Percentiles rank a stretch among this genome's conserved stretches.
Evolutionary conservation across 2,797 vertebrate species (phyloP).

Genomic region (Varecia variegata): DNA sequence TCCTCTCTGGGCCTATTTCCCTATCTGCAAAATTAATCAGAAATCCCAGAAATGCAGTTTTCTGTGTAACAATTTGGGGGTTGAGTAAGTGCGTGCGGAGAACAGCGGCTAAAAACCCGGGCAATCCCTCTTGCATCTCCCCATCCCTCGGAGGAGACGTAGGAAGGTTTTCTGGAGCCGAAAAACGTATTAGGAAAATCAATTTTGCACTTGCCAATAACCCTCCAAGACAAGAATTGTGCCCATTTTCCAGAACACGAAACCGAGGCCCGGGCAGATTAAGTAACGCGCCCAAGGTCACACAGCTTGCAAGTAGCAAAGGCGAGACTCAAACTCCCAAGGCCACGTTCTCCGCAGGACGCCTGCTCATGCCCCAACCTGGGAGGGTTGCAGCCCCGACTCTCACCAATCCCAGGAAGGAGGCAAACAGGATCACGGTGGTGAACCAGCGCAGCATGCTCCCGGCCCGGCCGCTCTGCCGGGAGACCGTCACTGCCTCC

Average conservation of each 20-base stretch:
- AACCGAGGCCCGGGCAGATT: neutral
- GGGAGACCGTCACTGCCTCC: neutral
- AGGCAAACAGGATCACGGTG: slow-evolving; percentile 69
- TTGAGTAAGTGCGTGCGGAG: neutral
- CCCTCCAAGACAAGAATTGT: neutral
- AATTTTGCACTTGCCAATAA: neutral
- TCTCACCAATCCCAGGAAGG: slow-evolving; percentile 83
- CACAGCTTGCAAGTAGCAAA: neutral
- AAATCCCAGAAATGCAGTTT: neutral
- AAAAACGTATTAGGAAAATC: neutral
- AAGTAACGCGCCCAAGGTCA: neutral
- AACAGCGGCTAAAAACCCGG: neutral
- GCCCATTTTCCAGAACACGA: neutral
- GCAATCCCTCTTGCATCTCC: neutral
- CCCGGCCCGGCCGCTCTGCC: neutral
- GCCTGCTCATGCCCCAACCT: neutral
- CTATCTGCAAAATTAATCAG: neutral
- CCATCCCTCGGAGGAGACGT: neutral
- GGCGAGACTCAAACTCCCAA: neutral
- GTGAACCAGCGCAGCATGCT: slow-evolving; percentile 58
- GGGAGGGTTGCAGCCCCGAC: neutral
- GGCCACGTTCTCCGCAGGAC: neutral
- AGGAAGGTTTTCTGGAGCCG: neutral
- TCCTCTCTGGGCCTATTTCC: neutral
- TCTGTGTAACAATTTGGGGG: neutral